Conservation (phyloP, 2,888 invertebrate genomes). For the Diaphora mendica region DNA sequence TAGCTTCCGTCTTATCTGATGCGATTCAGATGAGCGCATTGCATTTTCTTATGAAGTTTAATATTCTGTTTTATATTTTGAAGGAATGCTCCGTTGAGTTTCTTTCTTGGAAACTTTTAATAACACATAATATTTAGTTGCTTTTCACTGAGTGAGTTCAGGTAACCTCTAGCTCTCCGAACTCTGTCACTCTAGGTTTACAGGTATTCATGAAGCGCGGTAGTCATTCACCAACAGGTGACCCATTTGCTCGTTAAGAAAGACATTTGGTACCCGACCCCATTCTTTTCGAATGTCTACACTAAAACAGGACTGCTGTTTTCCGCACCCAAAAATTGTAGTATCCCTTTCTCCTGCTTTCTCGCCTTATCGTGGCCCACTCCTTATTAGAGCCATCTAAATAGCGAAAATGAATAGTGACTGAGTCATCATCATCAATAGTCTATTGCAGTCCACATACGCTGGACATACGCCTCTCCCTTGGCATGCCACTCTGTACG, state of each 20-base stretch:
- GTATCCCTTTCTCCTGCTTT: not conserved
- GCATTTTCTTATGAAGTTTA: not conserved
- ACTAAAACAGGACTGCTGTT: not conserved
- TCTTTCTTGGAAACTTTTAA: not conserved
- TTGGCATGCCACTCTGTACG: too few relatives aligned
- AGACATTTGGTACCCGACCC: not conserved
- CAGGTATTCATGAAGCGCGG: not conserved
- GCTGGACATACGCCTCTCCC: too few relatives aligned
- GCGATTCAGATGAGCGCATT: not conserved
- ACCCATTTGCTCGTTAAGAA: too few relatives aligned
- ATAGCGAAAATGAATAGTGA: not conserved
- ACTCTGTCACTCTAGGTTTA: not conserved
- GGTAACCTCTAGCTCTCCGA: too few relatives aligned
- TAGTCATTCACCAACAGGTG: not conserved
- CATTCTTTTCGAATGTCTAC: not conserved
- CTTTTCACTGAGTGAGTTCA: not conserved
- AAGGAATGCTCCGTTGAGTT: not conserved
- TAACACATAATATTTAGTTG: not conserved
- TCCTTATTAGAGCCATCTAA: not conserved
- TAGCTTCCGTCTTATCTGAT: conserved; percentile 4
- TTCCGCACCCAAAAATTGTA: not conserved
- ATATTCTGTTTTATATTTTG: not conserved
- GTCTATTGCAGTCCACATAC: too few relatives aligned
- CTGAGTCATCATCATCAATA: too few relatives aligned
- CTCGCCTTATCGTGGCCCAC: not conserved